phyloP scores from a whole-genome alignment of 2,113 vertebrate species.

The Prinia subflava region DNA sequence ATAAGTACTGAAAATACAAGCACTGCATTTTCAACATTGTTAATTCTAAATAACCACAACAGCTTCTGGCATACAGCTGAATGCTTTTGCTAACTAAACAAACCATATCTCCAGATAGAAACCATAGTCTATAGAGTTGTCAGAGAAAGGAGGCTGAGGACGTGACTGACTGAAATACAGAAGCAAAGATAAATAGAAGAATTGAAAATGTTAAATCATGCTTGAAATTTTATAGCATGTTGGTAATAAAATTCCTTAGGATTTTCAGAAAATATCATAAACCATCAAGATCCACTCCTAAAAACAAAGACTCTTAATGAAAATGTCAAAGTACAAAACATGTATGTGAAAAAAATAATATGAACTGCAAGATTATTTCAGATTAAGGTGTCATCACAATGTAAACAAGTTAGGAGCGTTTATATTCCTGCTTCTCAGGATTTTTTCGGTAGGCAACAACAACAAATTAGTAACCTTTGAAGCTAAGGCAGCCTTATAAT shows the following conservation, averaged over 20 bases:
- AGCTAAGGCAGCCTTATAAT: background rate
- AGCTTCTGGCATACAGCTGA: background rate
- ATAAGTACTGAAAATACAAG: background rate
- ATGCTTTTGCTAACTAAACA: background rate
- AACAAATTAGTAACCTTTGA: background rate
- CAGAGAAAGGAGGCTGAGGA: background rate
- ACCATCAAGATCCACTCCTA: background rate
- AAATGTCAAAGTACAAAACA: background rate
- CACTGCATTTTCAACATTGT: background rate
- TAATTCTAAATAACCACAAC: background rate
- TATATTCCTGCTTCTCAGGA: background rate
- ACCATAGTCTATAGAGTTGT: background rate
- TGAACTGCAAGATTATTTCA: background rate
- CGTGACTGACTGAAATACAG: background rate
- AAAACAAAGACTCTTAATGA: background rate
- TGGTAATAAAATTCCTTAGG: background rate
- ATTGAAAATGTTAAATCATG: background rate
- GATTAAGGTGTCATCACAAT: background rate
- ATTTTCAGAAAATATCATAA: background rate
- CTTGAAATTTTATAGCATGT: background rate
- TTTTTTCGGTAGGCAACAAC: background rate
- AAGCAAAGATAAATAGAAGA: background rate
- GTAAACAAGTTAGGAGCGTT: background rate
- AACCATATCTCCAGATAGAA: background rate
- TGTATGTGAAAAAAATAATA: background rate